These are phyloP conservation scores for Craterocephalus amniculus DNA, from an alignment of 2,797 vertebrate genomes.

Conservation along the genomic window DNA sequence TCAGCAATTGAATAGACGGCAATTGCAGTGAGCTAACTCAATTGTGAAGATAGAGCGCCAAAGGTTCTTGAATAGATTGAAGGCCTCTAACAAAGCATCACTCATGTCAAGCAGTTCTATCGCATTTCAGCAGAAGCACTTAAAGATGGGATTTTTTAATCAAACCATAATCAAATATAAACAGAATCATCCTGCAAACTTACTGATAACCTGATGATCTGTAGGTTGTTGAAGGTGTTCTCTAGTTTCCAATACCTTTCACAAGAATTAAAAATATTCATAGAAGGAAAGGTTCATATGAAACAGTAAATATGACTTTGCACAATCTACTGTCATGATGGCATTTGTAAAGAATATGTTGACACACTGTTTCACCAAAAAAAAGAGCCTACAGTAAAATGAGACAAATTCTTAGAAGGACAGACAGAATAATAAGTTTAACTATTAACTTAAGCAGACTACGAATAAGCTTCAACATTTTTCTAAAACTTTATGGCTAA, in stretches of 20 bases:
- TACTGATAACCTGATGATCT: slow-evolving; percentile 49
- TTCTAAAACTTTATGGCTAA: too few relatives aligned
- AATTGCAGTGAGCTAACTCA: slow-evolving; percentile 83
- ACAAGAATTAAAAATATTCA: not conserved
- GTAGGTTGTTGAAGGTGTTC: not conserved
- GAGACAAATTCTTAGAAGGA: too few relatives aligned
- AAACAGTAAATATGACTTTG: too few relatives aligned
- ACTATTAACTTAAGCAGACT: too few relatives aligned
- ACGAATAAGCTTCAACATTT: too few relatives aligned
- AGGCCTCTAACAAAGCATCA: slow-evolving; percentile 81
- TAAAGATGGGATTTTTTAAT: slow-evolving; percentile 71
- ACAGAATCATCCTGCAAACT: slow-evolving; percentile 56
- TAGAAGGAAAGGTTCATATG: too few relatives aligned
- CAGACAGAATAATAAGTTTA: too few relatives aligned
- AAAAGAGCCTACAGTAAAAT: too few relatives aligned
- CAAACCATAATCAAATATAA: slow-evolving; percentile 58
- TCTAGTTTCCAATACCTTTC: not conserved
- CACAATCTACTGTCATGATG: too few relatives aligned
- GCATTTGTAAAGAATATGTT: too few relatives aligned
- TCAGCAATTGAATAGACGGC: slow-evolving; percentile 84
- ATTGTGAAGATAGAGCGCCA: slow-evolving; percentile 81
- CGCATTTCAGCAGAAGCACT: slow-evolving; percentile 76
- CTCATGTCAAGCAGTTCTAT: slow-evolving; percentile 74
- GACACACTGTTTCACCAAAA: too few relatives aligned
- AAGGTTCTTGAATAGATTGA: slow-evolving; percentile 86